Conservation (phyloP, 2,888 invertebrate species). For the Conops quadrifasciatus region DNA sequence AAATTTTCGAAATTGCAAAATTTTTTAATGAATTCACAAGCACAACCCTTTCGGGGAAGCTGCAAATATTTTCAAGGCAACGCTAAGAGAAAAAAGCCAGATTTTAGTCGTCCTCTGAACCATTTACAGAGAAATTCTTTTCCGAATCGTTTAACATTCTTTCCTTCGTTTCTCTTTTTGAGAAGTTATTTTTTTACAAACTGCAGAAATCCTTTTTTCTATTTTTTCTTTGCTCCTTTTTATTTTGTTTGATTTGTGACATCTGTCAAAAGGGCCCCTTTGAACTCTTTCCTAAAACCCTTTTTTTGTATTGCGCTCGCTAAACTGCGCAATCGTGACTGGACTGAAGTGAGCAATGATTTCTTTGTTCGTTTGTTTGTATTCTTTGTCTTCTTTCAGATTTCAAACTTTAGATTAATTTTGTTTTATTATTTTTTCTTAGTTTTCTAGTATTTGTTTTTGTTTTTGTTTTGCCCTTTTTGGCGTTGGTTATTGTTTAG, state of each 20-base stretch:
- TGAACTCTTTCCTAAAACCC: slow-evolving; percentile 3
- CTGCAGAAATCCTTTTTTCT: too few relatives aligned
- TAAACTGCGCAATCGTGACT: slow-evolving; percentile 18
- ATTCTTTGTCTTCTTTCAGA: neutral
- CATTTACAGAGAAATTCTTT: too few relatives aligned
- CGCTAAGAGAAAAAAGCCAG: too few relatives aligned
- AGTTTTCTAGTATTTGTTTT: neutral
- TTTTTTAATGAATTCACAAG: too few relatives aligned
- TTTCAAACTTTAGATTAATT: slow-evolving; percentile 1
- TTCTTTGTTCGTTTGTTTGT: neutral
- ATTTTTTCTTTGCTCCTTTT: too few relatives aligned
- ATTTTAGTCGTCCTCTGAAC: too few relatives aligned
- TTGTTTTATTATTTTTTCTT: neutral
- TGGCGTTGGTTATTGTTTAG: neutral
- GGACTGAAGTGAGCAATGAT: slow-evolving; percentile 6
- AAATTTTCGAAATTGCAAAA: too few relatives aligned
- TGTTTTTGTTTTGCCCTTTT: neutral
- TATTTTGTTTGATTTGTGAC: neutral
- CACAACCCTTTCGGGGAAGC: too few relatives aligned
- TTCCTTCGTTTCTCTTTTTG: too few relatives aligned
- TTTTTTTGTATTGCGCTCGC: neutral
- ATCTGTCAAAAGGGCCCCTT: neutral
- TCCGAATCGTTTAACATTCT: too few relatives aligned
- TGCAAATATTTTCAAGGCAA: too few relatives aligned
- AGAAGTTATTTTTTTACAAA: too few relatives aligned